phyloP scores from a whole-genome alignment of 2,113 vertebrate genomes.

The Toxotes chatareus region DNA sequence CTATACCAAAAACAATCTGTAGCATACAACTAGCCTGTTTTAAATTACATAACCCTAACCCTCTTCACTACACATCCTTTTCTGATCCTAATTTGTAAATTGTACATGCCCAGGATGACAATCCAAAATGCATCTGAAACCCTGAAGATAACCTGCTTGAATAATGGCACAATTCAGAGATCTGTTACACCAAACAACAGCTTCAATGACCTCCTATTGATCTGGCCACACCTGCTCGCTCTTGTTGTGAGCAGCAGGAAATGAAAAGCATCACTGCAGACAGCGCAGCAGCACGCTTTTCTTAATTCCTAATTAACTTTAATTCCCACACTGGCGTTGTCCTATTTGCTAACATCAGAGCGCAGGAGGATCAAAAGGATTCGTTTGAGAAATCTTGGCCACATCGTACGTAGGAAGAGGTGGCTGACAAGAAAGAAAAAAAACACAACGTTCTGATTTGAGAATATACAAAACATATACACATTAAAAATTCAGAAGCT shows the following conservation, averaged over 20 bases:
- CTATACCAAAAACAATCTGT: background rate
- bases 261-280: slow-evolving; percentile 42
- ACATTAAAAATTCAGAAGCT: background rate
- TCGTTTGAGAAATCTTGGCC: background rate
- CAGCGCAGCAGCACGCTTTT: slow-evolving; percentile 22
- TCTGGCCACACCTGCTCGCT: slow-evolving; percentile 49
- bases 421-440: background rate
- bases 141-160: background rate
- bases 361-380: slow-evolving; percentile 23
- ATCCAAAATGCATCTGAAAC: slow-evolving; percentile 9
- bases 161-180: background rate
- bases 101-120: background rate
- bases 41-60: background rate
- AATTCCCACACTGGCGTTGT: slow-evolving; percentile 28
- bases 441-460: background rate
- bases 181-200: slow-evolving; percentile 17
- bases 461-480: background rate
- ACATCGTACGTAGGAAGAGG: background rate
- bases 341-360: slow-evolving; percentile 32
- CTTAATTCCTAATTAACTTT: slow-evolving; percentile 34
- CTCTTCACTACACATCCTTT: background rate
- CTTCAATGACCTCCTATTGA: slow-evolving; percentile 53
- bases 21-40: background rate
- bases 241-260: slow-evolving; percentile 34
- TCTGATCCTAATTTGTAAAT: background rate